phyloP scores from a whole-genome alignment of 1,140 invertebrate genomes.

The Drosophila trapezifrons region DNA sequence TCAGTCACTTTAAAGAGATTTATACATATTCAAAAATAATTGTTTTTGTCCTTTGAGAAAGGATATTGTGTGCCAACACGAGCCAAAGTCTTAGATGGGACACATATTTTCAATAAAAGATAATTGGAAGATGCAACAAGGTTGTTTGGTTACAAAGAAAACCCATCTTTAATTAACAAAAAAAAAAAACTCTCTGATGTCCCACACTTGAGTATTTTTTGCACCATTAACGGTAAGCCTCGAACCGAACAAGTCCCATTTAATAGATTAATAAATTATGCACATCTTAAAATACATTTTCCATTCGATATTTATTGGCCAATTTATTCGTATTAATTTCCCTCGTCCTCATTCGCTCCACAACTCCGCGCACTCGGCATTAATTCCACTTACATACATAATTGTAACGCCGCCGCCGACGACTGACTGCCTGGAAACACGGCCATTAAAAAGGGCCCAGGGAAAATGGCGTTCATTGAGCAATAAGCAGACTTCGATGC shows the following conservation, averaged over 20 bases:
- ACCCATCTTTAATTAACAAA: not conserved
- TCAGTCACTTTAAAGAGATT: constrained; percentile 17
- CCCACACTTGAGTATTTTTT: not conserved
- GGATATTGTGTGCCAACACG: not conserved
- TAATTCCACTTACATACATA: constrained; percentile 54
- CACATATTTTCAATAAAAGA: constrained; percentile 2
- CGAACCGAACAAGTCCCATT: constrained; percentile 33
- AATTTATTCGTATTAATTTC: constrained; percentile 53
- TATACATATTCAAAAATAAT: constrained; percentile 35
- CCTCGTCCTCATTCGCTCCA: constrained; percentile 13
- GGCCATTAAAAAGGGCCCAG: constrained; percentile 36
- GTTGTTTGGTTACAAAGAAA: not conserved
- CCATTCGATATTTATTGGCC: constrained; percentile 48
- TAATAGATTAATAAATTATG: constrained; percentile 55
- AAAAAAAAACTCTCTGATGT: not conserved
- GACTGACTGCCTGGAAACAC: constrained; percentile 15
- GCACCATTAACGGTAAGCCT: constrained; percentile 26
- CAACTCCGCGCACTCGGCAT: constrained; percentile 18
- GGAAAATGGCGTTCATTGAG: constrained; percentile 39
- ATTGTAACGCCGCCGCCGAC: constrained; percentile 27
- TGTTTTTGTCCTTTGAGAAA: constrained; percentile 21
- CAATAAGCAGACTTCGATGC: constrained; percentile 34
- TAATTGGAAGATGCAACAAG: constrained; percentile 20
- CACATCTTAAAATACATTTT: constrained; percentile 49
- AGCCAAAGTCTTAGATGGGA: not conserved